Evolutionary conservation across 2,113 vertebrate genomes (phyloP), one percentile per base, ranked within the genome.

Genomic region (Coptodon bakossiorum): DNA sequence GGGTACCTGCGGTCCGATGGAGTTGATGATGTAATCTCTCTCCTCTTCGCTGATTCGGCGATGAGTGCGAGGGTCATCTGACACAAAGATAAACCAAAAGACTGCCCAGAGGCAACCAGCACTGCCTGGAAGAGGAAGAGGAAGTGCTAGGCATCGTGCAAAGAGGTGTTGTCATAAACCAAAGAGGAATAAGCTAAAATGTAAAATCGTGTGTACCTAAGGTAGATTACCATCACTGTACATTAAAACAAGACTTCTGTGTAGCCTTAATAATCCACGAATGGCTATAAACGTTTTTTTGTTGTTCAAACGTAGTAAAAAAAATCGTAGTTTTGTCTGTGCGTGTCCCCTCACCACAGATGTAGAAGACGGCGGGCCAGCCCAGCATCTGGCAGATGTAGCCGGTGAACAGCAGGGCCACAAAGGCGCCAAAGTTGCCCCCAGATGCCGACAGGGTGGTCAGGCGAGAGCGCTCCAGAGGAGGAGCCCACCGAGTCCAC

Each of bases 321-420:
- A 4, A 29, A 36, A 36, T 36, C 7, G 43, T 45, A 3, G 9
- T 45, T 12, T 12, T 45, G 43, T 45, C 43, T 14, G 5, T 17
- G 45, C 2, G 1, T 8, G 10, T 24, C 24, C 61, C 31, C 94
- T 96, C 91, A 98, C 97, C 97, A 86, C 97, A 97, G 63, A 95
- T 85, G 86, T 97, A 98, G 96, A 97, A 98, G 66, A 97, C 96
- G 2, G 96, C 95, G 10, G 97, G 97, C 97, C 97, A 98, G 86
- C 97, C 97, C 78, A 97, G 78, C 1, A 56, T 91, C 11, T 97
- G 95, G 84, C 96, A 97, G 90, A 97, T 96, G 38, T 92, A 91
- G 63, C 97, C 96, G 7, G 97, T 97, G 6, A 97, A 95, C 43
- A 96, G 97, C 89, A 97, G 95, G 17, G 97, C 95, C 82, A 97